Evolutionary conservation across 1,140 invertebrate species (phyloP).

Genomic region (Drosophila miranda): DNA sequence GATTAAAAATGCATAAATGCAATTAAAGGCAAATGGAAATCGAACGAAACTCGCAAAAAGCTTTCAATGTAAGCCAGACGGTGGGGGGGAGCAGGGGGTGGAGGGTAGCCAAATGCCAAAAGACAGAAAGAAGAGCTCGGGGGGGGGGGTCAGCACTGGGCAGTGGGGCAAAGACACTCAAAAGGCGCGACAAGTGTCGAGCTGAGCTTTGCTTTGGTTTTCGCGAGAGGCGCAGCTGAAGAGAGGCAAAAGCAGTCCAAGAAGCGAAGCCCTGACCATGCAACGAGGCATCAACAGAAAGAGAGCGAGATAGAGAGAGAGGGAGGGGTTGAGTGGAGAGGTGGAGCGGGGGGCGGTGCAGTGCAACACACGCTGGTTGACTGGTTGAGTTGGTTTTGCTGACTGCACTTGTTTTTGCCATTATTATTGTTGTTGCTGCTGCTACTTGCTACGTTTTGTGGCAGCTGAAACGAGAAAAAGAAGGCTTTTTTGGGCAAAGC

Average conservation of each 20-base stretch:
- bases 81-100: conserved; percentile 5
- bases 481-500: neutral
- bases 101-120: conserved; percentile 23
- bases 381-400: conserved; percentile 71
- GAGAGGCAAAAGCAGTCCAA: conserved; percentile 26
- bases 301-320: conserved; percentile 15
- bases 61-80: conserved; percentile 17
- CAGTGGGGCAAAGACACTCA: conserved; percentile 18
- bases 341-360: neutral
- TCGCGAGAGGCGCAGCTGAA: conserved; percentile 8
- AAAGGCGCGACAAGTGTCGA: conserved; percentile 57
- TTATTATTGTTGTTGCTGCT: conserved; percentile 52
- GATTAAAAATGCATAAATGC: conserved; percentile 59
- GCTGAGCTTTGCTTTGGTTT: conserved; percentile 48
- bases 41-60: conserved; percentile 53
- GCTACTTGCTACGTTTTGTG: conserved; percentile 51
- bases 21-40: conserved; percentile 59
- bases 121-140: conserved; percentile 27
- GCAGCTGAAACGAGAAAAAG: conserved; percentile 47
- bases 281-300: conserved; percentile 11
- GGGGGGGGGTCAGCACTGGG: neutral
- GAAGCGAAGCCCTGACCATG: conserved; percentile 56
- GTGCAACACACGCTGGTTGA: conserved; percentile 7
- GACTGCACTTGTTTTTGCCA: conserved; percentile 58
- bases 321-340: conserved; percentile 14